phyloP scores from a whole-genome alignment of 2,888 invertebrate genomes.

The Alsophila aescularia region DNA sequence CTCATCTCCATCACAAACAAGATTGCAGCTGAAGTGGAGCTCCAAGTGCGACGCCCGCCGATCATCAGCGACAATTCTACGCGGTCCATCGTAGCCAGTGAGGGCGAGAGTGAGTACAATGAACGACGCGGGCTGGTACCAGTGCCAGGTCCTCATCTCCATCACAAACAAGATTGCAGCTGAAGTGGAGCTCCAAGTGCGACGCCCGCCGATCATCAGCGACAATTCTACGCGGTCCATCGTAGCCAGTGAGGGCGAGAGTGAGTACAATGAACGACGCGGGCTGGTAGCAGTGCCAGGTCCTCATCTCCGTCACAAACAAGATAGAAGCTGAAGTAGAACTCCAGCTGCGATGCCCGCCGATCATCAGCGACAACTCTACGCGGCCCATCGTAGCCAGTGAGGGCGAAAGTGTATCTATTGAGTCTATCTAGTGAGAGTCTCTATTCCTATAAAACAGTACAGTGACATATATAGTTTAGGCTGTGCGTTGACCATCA shows the following conservation, averaged over 20 bases:
- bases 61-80: slow-evolving; percentile 97
- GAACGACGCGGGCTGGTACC: slow-evolving; percentile 93
- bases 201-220: slow-evolving; percentile 95
- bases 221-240: slow-evolving; percentile 95
- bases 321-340: no score
- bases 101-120: slow-evolving; percentile 86
- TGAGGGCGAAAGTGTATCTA: no score
- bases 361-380: no score
- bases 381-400: no score
- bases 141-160: slow-evolving; percentile 93
- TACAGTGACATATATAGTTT: no score
- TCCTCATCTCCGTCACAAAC: no score
- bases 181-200: slow-evolving; percentile 92
- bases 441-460: no score
- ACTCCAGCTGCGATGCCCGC: no score
- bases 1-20: slow-evolving; percentile 91
- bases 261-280: no score
- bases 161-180: slow-evolving; percentile 92
- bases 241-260: slow-evolving; percentile 90
- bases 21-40: slow-evolving; percentile 92
- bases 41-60: slow-evolving; percentile 95
- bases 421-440: no score
- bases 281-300: no score
- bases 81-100: slow-evolving; percentile 90
- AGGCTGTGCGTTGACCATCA: no score